Evolutionary conservation across 2,888 invertebrate species (phyloP).

Genomic region (Drosophila stalkeri): DNA sequence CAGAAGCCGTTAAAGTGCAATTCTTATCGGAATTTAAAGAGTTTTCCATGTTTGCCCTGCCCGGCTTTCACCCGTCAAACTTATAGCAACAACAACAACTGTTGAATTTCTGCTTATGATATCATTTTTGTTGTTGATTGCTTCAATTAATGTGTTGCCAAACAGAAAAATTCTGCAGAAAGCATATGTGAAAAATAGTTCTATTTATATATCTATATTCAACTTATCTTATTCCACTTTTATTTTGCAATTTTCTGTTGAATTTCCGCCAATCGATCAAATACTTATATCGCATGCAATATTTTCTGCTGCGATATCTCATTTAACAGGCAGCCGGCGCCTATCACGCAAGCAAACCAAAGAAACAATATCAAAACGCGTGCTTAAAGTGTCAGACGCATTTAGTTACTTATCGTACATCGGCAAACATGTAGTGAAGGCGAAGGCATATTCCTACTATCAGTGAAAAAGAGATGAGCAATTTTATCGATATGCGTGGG

Average conservation of each 20-base stretch:
- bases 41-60: conserved; percentile 24
- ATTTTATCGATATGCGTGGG: conserved; percentile 18
- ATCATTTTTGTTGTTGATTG: conserved; percentile 55
- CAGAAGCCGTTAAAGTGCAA: conserved; percentile 32
- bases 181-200: conserved; percentile 60
- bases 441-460: conserved; percentile 1
- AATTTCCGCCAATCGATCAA: conserved; percentile 68
- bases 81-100: not conserved
- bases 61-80: conserved; percentile 23
- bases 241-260: conserved; percentile 36
- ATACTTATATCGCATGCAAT: conserved; percentile 49
- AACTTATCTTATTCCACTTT: conserved; percentile 34
- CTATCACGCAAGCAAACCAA: conserved; percentile 34
- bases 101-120: conserved; percentile 41
- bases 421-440: conserved; percentile 1
- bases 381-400: conserved; percentile 56
- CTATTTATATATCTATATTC: conserved; percentile 51
- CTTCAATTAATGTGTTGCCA: conserved; percentile 49
- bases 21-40: conserved; percentile 46
- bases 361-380: conserved; percentile 16
- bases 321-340: conserved; percentile 17
- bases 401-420: conserved; percentile 37
- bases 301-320: conserved; percentile 27
- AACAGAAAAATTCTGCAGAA: conserved; percentile 38
- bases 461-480: conserved; percentile 32